A percentile compares a stretch with the other conserved stretches of the same genome.
Evolutionary conservation across 2,113 vertebrate genomes (phyloP).

Genomic region (Takifugu bimaculatus): DNA sequence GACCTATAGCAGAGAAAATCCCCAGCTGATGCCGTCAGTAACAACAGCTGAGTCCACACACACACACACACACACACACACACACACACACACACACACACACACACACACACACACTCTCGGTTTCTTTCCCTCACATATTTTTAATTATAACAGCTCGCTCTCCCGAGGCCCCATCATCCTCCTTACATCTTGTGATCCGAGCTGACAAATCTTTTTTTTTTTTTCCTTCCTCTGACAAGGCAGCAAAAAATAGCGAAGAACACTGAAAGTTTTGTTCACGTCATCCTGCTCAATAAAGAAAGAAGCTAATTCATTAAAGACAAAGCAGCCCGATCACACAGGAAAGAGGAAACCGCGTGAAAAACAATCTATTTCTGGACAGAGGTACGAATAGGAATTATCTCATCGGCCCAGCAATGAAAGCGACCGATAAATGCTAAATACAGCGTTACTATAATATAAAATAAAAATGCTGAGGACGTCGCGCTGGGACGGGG

Average conservation of each 20-base stretch:
- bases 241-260: conserved; percentile 1
- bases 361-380: conserved; percentile 29
- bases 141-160: conserved; percentile 52
- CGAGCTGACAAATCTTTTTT: conserved; percentile 8
- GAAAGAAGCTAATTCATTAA: background rate
- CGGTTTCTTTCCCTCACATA: conserved; percentile 15
- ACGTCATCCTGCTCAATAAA: too few relatives aligned
- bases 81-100: background rate
- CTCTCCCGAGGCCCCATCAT: conserved; percentile 41
- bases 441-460: conserved; percentile 53
- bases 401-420: conserved; percentile 22
- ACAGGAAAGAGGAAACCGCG: conserved; percentile 11
- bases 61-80: background rate
- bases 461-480: conserved; percentile 38
- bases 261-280: background rate
- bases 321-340: background rate
- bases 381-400: conserved; percentile 20
- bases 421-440: conserved; percentile 36
- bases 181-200: conserved; percentile 22
- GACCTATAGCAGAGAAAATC: conserved; percentile 25
- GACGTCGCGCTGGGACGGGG: conserved; percentile 16
- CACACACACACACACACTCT: background rate
- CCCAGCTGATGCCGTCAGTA: conserved; percentile 24
- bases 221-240: conserved; percentile 17
- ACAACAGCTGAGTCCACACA: conserved; percentile 1